Evolutionary conservation across 1,140 invertebrate species (phyloP), one percentile per base, ranked within the genome.

Genomic region (Armadillidium nasatum): DNA sequence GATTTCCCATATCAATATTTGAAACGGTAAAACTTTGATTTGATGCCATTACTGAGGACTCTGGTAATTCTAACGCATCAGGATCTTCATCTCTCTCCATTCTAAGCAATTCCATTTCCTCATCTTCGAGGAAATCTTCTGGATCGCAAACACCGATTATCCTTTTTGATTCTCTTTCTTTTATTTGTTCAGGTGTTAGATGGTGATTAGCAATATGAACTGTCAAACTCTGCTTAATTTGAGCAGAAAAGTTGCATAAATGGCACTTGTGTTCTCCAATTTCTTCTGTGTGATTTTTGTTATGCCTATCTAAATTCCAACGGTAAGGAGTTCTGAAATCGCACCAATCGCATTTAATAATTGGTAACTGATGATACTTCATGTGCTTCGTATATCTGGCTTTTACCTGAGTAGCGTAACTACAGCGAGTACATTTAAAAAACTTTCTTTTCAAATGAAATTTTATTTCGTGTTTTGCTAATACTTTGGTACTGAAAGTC

Each of bases 251-350:
- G 83, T 93, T 94, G 85, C 95, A 97, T 77, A 92, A 89, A 19
- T 89, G 89, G 85, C 95, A 97, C 82, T 91, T 90, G 85, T 92
- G 94, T 73, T 89, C 89, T 15, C 93, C 93, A 60, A 71, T 72
- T 22, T 87, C 89, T 0, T 92, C 92, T 66, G 89, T 91, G 83
- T 97, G 95, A 83, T 95, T 96, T 84, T 93, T 91, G 85, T 92
- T 92, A 83, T 98, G 95, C 15, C 95, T 88, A 83, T 97, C 94
- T 84, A 96, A 88, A 85, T 96, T 96, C 90, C 93, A 94, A 84
- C 94, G 94, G 86, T 95, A 94, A 7, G 94, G 92, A 10, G 94
- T 96, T 72, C 92, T 90, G 84, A 97, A 98, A 82, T 95, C 93
- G 85, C 95, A 98, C 82, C 92, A 90, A 68, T 91, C 90, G 85